A percentile compares a stretch with the other conserved stretches of the same genome.
Conservation (phyloP, 1,140 invertebrate species). For the Dufourea novaeangliae region DNA sequence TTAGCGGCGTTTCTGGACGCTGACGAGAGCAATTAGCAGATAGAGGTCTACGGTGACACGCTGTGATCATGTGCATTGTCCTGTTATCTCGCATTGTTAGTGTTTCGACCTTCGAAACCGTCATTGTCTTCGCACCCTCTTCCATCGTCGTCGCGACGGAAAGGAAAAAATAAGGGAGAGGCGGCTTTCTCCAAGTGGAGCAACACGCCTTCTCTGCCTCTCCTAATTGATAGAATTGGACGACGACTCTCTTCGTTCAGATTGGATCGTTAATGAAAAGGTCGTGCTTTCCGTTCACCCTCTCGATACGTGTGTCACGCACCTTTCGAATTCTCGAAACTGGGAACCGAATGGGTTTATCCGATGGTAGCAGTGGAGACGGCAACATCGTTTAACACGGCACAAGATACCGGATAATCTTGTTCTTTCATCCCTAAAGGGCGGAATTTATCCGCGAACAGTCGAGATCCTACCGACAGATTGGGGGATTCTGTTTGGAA, state of each 20-base stretch:
- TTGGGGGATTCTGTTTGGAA: constrained; percentile 41
- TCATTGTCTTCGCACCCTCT: constrained; percentile 68
- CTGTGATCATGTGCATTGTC: constrained; percentile 41
- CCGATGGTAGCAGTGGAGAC: too few species aligned
- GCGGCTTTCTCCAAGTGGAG: constrained; percentile 52
- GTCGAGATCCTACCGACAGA: not conserved
- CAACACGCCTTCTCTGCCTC: constrained; percentile 22
- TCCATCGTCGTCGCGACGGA: not conserved
- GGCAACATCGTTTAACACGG: not conserved
- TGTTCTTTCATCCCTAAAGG: too few species aligned
- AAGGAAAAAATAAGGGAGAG: constrained; percentile 27
- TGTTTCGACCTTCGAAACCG: constrained; percentile 27
- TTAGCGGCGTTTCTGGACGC: not conserved
- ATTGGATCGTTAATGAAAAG: constrained; percentile 25
- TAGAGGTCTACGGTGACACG: constrained; percentile 53
- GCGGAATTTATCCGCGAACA: not conserved
- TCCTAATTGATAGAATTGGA: constrained; percentile 64
- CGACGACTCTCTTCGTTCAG: not conserved
- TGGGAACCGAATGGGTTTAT: too few species aligned
- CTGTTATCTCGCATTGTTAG: constrained; percentile 59
- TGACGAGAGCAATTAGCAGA: constrained; percentile 70
- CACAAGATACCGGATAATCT: not conserved
- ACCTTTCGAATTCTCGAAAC: too few species aligned
- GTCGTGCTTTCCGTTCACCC: too few species aligned
- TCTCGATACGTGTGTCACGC: too few species aligned